Percentiles rank a stretch among this genome's conserved stretches.
These are phyloP conservation scores for Crotalus viridis DNA, from an alignment of 2,113 vertebrate genomes.

Conservation along the genomic window DNA sequence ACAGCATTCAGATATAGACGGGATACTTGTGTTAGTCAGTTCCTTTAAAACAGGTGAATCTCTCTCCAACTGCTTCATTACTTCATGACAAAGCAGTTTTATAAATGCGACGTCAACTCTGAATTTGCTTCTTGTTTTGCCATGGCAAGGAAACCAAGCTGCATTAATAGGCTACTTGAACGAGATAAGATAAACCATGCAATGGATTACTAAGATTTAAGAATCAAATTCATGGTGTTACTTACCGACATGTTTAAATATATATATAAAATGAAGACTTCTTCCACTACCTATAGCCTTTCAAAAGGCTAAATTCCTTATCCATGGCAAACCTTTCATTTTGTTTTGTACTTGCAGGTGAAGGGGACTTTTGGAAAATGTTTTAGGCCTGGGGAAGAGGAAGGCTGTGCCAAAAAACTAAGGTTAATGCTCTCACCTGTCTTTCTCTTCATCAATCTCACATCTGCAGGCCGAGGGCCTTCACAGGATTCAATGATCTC, in stretches of 20 bases:
- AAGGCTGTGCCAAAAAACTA: conserved; percentile 55
- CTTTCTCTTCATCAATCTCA: conserved; percentile 97
- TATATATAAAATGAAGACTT: conserved; percentile 63
- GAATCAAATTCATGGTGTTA: conserved; percentile 67
- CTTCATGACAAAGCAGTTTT: conserved; percentile 89
- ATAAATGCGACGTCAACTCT: conserved; percentile 82
- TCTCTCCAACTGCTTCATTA: conserved; percentile 98
- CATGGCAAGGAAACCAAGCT: conserved; percentile 90
- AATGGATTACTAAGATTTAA: conserved; percentile 71
- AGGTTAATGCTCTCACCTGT: conserved; percentile 90
- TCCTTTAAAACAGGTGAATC: conserved; percentile 98
- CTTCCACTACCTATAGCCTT: conserved; percentile 73
- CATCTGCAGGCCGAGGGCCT: conserved; percentile 95
- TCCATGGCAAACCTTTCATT: conserved; percentile 88
- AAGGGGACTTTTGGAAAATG: conserved; percentile 79
- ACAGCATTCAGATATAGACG: conserved; percentile 99
- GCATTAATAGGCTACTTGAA: conserved; percentile 71
- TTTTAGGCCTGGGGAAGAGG: conserved; percentile 79
- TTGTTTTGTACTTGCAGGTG: conserved; percentile 81
- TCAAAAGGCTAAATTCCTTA: conserved; percentile 80
- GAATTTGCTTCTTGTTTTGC: conserved; percentile 86
- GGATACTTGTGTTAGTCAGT: conserved; percentile 99
- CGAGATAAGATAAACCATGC: conserved; percentile 78
- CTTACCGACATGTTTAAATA: conserved; percentile 75
- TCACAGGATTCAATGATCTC: conserved; percentile 92